phyloP scores from a whole-genome alignment of 2,797 vertebrate genomes.

The Falco novaeseelandiae region DNA sequence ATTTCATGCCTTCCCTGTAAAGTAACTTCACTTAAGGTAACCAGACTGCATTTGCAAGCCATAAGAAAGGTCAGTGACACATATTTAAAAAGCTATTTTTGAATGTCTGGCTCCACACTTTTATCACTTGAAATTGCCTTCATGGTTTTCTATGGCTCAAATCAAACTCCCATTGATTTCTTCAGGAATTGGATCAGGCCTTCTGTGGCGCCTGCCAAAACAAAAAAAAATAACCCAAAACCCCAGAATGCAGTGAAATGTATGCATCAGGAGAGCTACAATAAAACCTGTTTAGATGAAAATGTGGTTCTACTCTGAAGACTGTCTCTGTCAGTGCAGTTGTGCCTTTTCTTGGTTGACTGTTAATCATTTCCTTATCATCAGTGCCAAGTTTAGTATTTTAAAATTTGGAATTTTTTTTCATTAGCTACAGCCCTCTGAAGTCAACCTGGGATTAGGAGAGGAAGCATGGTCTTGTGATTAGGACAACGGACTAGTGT shows the following conservation, averaged over 20 bases:
- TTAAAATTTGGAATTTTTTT: background rate
- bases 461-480: constrained; percentile 29
- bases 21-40: background rate
- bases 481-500: background rate
- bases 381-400: constrained; percentile 16
- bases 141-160: constrained; percentile 10
- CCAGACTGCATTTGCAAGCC: constrained; percentile 7
- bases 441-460: constrained; percentile 37
- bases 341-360: constrained; percentile 14
- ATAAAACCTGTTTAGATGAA: constrained; percentile 38
- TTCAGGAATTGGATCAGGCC: background rate
- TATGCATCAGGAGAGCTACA: background rate
- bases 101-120: constrained; percentile 7
- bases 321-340: background rate
- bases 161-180: constrained; percentile 44
- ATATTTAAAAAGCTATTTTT: constrained; percentile 5
- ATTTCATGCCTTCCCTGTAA: background rate
- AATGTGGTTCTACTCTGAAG: constrained; percentile 52
- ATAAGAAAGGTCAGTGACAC: constrained; percentile 10
- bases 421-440: background rate
- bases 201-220: constrained; percentile 24
- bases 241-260: background rate
- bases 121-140: constrained; percentile 28
- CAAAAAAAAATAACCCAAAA: background rate
- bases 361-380: constrained; percentile 49